Base-by-base conservation (phyloP, 2,797 vertebrate species). In the Aldrovandia affinis region DNA sequence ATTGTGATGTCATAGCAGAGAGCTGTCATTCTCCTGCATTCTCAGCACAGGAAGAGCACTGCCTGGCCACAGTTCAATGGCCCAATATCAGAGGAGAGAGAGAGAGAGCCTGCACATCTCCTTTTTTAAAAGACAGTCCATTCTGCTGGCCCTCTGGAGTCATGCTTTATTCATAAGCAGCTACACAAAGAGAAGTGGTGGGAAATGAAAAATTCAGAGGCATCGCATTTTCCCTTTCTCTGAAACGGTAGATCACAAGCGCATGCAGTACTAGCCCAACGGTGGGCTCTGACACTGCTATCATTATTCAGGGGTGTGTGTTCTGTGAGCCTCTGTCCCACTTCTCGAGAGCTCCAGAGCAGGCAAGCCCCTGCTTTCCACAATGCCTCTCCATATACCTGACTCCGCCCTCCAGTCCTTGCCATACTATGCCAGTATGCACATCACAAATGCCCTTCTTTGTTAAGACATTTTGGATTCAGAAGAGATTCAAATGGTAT, bases 101-200 rank as follows among this genome's bases (percentile, higher is more conserved):
- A n/a, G 28, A 83, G 39, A 83, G 50, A 78, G 39, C 47, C 22
- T 52, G 61, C 1, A 22, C 12, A 15, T 20, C 44, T 80, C 54
- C 14, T 25, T 81, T 42, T 86, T 73, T 50, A 79, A 85, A 85
- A 55, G 36, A n/a, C 59, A 82, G 84, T 90, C 89, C 88, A 90
- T 92, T 93, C 90, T 90, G 86, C 87, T 77, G 87, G 88, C 90
- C 88, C 89, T 90, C 85, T 80, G 87, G 88, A 93, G 90, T 89
- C 92, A 93, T 95, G 89, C 85, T 81, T 95, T 95, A 94, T 95
- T 94, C 88, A 94, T 93, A 84, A 89, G 89, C 89, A 88, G 88
- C 89, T 90, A 88, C 91, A 92, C 88, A 90, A 86, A 92, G 87
- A 90, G 86, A 85, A 92, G 88, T 87, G 84, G 25, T 22, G 47